Conservation (phyloP, 1,140 invertebrate species). For the Grapholita molesta region DNA sequence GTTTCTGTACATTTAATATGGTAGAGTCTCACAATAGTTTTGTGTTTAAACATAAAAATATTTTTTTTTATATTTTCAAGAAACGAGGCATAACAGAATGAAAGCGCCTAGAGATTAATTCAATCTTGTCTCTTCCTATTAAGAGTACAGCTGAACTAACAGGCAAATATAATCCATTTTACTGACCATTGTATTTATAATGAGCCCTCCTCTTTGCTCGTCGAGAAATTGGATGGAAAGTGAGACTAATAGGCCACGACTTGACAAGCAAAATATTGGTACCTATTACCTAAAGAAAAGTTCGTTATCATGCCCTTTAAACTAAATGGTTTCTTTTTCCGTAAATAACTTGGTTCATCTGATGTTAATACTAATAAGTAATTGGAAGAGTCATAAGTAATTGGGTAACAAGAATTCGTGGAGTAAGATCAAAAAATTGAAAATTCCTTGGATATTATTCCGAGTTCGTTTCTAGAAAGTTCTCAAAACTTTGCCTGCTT, state of each 20-base stretch:
- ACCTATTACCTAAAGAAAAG: slow-evolving; percentile 10
- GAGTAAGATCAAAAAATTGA: background rate
- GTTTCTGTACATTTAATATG: too few relatives aligned
- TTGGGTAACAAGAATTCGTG: background rate
- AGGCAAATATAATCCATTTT: slow-evolving; percentile 22
- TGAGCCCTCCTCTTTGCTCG: slow-evolving; percentile 24
- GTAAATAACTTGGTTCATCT: background rate
- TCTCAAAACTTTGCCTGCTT: background rate
- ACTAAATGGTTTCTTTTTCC: slow-evolving; percentile 11
- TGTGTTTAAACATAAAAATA: background rate
- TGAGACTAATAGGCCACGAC: slow-evolving; percentile 57
- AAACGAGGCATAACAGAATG: background rate
- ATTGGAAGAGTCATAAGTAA: slow-evolving; percentile 21
- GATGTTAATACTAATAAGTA: background rate
- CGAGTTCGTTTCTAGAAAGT: background rate
- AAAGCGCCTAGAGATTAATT: background rate
- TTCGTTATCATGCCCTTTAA: slow-evolving; percentile 20
- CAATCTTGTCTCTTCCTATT: background rate
- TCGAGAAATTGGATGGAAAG: slow-evolving; percentile 62
- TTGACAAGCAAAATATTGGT: slow-evolving; percentile 17
- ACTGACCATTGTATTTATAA: slow-evolving; percentile 28
- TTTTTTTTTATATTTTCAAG: background rate
- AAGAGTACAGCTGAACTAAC: slow-evolving; percentile 17
- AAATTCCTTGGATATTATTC: background rate
- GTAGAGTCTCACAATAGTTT: background rate